Evolutionary conservation across 2,888 invertebrate species (phyloP).

Genomic region (Scaeva pyrastri): DNA sequence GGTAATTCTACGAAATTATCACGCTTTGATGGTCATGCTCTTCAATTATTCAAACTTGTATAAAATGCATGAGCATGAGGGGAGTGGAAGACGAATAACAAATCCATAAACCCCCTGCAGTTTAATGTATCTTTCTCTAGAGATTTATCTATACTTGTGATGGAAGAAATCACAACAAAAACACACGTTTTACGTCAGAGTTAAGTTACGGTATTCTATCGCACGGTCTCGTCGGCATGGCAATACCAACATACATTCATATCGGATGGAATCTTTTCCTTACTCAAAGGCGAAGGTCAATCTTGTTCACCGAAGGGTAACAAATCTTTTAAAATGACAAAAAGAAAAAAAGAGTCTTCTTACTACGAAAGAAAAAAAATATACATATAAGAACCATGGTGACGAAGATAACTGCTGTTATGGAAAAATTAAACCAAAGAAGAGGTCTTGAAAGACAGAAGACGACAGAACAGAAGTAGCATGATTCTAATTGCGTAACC

Average conservation of each 20-base stretch:
- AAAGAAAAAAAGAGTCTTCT: conserved; percentile 3
- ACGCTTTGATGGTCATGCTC: conserved; percentile 72
- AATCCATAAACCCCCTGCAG: conserved; percentile 39
- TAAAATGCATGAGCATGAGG: conserved; percentile 27
- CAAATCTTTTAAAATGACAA: conserved; percentile 49
- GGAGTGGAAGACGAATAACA: not conserved
- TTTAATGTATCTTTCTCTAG: conserved; percentile 28
- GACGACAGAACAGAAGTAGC: conserved; percentile 6
- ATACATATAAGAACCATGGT: conserved; percentile 5
- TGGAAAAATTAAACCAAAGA: conserved; percentile 7
- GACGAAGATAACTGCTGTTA: conserved; percentile 20
- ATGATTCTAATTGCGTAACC: conserved; percentile 68
- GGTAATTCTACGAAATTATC: conserved; percentile 62
- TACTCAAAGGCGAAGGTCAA: conserved; percentile 68
- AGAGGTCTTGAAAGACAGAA: conserved; percentile 26
- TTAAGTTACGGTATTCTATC: conserved; percentile 61
- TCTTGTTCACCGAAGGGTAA: conserved; percentile 67
- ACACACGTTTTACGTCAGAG: conserved; percentile 62
- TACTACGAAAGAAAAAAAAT: not conserved
- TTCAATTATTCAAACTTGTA: conserved; percentile 60
- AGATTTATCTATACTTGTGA: conserved; percentile 41
- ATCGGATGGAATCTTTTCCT: not conserved
- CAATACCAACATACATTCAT: conserved; percentile 28
- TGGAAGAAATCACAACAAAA: conserved; percentile 7
- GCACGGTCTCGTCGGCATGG: conserved; percentile 50